phyloP scores from a whole-genome alignment of 1,140 invertebrate genomes.

The Achatina immaculata region DNA sequence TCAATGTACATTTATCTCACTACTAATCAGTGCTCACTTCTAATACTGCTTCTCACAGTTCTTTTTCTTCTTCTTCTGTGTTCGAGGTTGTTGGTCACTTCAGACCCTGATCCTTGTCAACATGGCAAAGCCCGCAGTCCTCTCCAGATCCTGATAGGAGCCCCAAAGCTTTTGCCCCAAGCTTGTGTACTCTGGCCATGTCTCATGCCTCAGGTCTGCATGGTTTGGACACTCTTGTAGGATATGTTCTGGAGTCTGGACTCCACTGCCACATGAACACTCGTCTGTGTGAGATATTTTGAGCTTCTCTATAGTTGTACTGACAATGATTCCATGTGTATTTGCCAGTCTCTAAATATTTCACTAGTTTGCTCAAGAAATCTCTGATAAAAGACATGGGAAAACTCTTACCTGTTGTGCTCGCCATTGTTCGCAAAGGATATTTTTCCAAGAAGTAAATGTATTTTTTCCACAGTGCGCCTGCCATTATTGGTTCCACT shows the following conservation, averaged over 20 bases:
- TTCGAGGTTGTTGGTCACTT: too few relatives aligned
- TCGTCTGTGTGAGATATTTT: neutral
- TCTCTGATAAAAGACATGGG: too few relatives aligned
- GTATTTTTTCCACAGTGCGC: constrained; percentile 36
- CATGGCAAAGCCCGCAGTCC: too few relatives aligned
- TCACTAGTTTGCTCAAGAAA: neutral
- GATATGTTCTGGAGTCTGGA: neutral
- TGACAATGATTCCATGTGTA: neutral
- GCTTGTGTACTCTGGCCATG: too few relatives aligned
- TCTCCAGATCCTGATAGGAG: too few relatives aligned
- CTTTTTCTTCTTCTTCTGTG: too few relatives aligned
- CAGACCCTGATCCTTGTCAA: too few relatives aligned
- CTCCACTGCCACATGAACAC: neutral
- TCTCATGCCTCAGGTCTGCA: too few relatives aligned
- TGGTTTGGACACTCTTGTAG: neutral
- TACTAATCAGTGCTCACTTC: too few relatives aligned
- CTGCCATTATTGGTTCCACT: constrained; percentile 9
- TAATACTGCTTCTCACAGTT: too few relatives aligned
- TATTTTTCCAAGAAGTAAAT: constrained; percentile 36
- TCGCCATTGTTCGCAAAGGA: constrained; percentile 40
- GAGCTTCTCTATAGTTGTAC: neutral
- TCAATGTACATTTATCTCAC: too few relatives aligned
- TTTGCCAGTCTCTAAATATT: neutral
- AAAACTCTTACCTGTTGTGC: constrained; percentile 42
- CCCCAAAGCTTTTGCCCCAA: too few relatives aligned